Base-by-base conservation (phyloP, 2,113 vertebrate species). In the Nesoenas mayeri region DNA sequence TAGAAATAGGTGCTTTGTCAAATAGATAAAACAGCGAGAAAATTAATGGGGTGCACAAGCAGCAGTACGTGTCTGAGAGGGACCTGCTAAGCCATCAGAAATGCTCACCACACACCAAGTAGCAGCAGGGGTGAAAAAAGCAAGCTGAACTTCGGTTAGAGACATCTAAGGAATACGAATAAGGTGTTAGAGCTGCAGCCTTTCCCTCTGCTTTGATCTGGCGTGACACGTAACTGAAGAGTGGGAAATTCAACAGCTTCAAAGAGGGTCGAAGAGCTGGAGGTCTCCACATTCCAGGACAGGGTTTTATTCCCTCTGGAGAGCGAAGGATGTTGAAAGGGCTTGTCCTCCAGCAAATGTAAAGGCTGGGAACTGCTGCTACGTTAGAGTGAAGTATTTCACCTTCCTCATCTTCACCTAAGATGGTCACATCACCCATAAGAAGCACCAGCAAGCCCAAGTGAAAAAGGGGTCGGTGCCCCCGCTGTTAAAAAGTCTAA, bases 151-250 rank as follows among this genome's bases (percentile, higher is more conserved):
- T 96, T 96, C 62, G 70, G 79, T 73, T 85, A 84, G 70, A 93
- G 91, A 78, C 84, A 88, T 88, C 92, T 93, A 71, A 96, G 74
- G 91, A 71, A 83, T 91, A 88, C 44, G 80, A 95, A 89, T 58
- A 85, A 86, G n/a, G 48, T 79, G 71, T 42, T 67, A 75, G 51
- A 92, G 57, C 75, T 60, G 66, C 78, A 89, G 53, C 84, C 83
- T 96, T 91, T 83, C 64, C 57, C 70, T 95, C 28, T 67, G 54
- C 93, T 97, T 95, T 96, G 86, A 96, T 95, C 83, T 82, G 58
- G 65, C 3, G 5, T 89, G 83, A 81, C 80, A 85, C 64, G 9
- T 66, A 89, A 83, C 88, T 88, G 0, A 0, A 65, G 67, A 88
- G 36, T 47, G 40, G 26, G 77, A 91, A 92, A 90, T 66, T 60